These are phyloP conservation scores for Drosophila nigromelanica DNA, from an alignment of 1,140 invertebrate genomes.

Conservation along the genomic window DNA sequence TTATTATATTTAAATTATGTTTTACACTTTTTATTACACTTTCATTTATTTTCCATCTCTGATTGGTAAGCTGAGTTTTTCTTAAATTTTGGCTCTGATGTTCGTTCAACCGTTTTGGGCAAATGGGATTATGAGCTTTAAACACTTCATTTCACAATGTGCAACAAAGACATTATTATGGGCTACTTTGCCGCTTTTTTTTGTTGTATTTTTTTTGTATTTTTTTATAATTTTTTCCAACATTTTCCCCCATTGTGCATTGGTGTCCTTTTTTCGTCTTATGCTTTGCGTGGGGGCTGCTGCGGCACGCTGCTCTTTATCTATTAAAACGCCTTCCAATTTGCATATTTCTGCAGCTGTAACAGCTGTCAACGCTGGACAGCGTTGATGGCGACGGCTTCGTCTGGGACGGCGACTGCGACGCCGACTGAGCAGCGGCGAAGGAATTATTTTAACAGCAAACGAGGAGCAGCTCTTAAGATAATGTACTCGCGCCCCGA, in stretches of 20 bases:
- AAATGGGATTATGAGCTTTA: conserved; percentile 76
- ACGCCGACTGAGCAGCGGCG: conserved; percentile 29
- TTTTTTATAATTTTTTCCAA: conserved; percentile 38
- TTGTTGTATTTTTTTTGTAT: conserved; percentile 25
- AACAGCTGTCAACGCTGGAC: conserved; percentile 79
- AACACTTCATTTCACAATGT: conserved; percentile 73
- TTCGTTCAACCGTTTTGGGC: conserved; percentile 39
- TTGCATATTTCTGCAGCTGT: conserved; percentile 82
- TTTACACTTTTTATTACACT: neutral
- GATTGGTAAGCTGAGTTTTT: neutral
- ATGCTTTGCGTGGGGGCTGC: conserved; percentile 52
- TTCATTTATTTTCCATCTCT: no score
- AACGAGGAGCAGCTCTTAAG: conserved; percentile 56
- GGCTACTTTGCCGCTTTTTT: conserved; percentile 56
- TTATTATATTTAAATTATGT: neutral
- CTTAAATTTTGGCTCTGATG: conserved; percentile 12
- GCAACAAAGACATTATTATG: conserved; percentile 75
- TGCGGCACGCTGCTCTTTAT: conserved; percentile 75
- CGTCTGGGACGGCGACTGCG: conserved; percentile 9
- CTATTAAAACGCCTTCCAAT: conserved; percentile 81
- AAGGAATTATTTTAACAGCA: conserved; percentile 69
- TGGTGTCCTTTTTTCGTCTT: conserved; percentile 72
- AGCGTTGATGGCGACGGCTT: conserved; percentile 26
- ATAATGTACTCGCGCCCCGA: conserved; percentile 57
- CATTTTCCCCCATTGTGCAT: conserved; percentile 65